Base-by-base conservation (phyloP, 2,113 vertebrate species). In the Aleadryas rufinucha region DNA sequence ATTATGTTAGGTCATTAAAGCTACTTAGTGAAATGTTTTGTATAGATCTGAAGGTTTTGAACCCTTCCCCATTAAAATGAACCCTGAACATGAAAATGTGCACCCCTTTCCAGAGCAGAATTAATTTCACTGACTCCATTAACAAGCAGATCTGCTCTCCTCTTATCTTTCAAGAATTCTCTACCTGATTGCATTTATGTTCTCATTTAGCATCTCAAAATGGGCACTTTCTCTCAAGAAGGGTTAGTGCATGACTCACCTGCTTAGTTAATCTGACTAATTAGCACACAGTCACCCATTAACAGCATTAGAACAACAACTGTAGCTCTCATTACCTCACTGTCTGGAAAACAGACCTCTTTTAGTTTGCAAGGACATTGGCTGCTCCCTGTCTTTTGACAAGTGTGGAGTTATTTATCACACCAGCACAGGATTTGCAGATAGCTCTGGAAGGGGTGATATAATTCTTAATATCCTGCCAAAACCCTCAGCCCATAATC, bases 181-280 rank as follows among this genome's bases (percentile, higher is more conserved):
- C 93, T 93, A 97, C 96, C 97, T 98, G 97, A 93, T 95, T 98
- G 96, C 97, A 96, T 98, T 98, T 98, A 97, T 96, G 92, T 97
- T 93, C 96, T 97, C 98, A 97, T 97, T 97, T 97, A 96, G 95
- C 97, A 97, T 98, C 98, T 98, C 97, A 98, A 97, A 98, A 98
- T 95, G 95, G 96, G 95, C 97, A 96, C 96, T 98, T 98, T 95
- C 95, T 97, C 97, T 98, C 96, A 95, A 97, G 97, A 97, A 96
- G 97, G 97, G 95, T 97, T 98, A 97, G 90, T 94, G 95, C 95
- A 97, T 98, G 97, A 98, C 97, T 98, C 98, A 98, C 95, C 96
- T 93, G 97, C 97, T 98, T 98, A 97, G 97, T 97, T 98, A 98
- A 98, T 97, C 97, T 97, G 97, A 96, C 97, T 98, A 98, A 98